A percentile compares a stretch with the other conserved stretches of the same genome.
Evolutionary conservation across 2,797 vertebrate genomes (phyloP).

Genomic region (Acanthopagrus latus): DNA sequence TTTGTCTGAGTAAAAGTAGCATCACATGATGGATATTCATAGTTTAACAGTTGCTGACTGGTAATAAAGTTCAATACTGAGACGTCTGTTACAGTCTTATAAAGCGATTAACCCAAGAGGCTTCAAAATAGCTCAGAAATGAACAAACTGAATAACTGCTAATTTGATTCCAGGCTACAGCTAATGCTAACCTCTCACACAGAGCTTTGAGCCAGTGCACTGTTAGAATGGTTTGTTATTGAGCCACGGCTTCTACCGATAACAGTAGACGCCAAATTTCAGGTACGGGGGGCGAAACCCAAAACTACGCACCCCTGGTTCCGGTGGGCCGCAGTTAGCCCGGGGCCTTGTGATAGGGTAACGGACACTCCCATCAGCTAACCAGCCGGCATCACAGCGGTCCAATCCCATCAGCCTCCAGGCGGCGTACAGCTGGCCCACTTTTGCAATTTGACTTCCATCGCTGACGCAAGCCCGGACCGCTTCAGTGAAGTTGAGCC

Average conservation of each 20-base stretch:
- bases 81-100: slow-evolving; percentile 17
- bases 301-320: slow-evolving; percentile 90
- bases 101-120: not conserved
- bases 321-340: slow-evolving; percentile 86
- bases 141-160: slow-evolving; percentile 40
- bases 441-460: slow-evolving; percentile 86
- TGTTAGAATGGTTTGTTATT: slow-evolving; percentile 22
- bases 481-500: slow-evolving; percentile 89
- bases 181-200: slow-evolving; percentile 31
- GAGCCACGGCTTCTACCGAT: slow-evolving; percentile 66
- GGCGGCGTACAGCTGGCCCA: slow-evolving; percentile 92
- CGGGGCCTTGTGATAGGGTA: slow-evolving; percentile 89
- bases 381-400: slow-evolving; percentile 91
- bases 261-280: slow-evolving; percentile 92
- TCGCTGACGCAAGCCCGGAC: slow-evolving; percentile 85
- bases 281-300: slow-evolving; percentile 87
- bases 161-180: slow-evolving; percentile 27
- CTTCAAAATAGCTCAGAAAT: slow-evolving; percentile 31
- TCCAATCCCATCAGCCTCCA: slow-evolving; percentile 92
- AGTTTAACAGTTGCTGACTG: slow-evolving; percentile 27
- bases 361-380: slow-evolving; percentile 91
- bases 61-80: slow-evolving; percentile 21
- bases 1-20: not conserved
- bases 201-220: slow-evolving; percentile 38
- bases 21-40: slow-evolving; percentile 2